Base-by-base conservation (phyloP, 2,113 vertebrate species). In the Paradoxurus hermaphroditus region DNA sequence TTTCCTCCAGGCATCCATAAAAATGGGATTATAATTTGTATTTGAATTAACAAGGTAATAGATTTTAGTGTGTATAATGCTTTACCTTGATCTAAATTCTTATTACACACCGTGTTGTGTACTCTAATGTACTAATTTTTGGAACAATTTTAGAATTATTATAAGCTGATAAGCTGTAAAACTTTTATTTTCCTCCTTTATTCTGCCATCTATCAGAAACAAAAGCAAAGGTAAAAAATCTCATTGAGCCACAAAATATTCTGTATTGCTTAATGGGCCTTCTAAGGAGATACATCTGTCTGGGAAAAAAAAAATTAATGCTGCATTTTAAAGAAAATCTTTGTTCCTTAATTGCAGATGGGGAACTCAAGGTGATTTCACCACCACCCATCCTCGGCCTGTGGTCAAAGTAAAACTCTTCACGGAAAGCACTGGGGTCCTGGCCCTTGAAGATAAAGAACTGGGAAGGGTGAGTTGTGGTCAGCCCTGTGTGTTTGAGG, bases 311-410 rank as follows among this genome's bases (percentile, higher is more conserved):
- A 44, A 65, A 39, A 41, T 21, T 41, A 95, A 91, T 81, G 16
- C 34, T 67, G 27, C 56, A 3, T 88, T 63, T 86, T 90, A 68
- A 97, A 90, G 73, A 85, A 82, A 83, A 95, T 88, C 85, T 94
- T 36, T 97, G 4, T 94, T 97, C 12, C 78, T 97, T 98, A 93
- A 1, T 99, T 99, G 75, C 98, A 99, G 99, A 94, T 99, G 99
- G 99, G 99, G 99, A 87, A 99, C 99, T 39, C 99, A 99, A 99
- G 99, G 99, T 13, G 99, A 99, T 98, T 99, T 99, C 97, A 99
- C 98, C 83, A 99, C 99, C 0, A 99, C 99, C 65, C 99, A 99
- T 83, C 99, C 99, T 59, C 99, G 99, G 15, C 99, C 99, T 65
- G 99, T 99, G 31, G 99, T 99, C 96, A 99, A 99, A 98, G 99